Evolutionary conservation across 2,113 vertebrate species (phyloP).

Genomic region (Ciconia maguari): DNA sequence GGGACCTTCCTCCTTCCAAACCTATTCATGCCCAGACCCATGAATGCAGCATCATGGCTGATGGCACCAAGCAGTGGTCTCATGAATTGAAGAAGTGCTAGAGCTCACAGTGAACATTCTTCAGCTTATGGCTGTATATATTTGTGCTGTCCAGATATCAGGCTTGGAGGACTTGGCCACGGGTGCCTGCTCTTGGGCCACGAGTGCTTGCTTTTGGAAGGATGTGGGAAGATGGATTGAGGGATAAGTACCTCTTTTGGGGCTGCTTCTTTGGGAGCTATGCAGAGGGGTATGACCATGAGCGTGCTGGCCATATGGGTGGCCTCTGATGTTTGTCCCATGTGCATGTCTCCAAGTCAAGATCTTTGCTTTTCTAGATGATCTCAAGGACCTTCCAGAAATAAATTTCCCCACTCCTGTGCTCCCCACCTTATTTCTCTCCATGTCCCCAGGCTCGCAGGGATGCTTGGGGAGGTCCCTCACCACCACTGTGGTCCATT

Average conservation of each 20-base stretch:
- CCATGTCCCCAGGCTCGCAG: rapidly evolving
- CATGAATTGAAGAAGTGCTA: rapidly evolving
- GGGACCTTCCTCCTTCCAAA: background rate
- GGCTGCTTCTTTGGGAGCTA: background rate
- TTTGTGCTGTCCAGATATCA: background rate
- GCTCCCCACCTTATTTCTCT: background rate
- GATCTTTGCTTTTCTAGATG: background rate
- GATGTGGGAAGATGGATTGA: background rate
- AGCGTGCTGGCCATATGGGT: background rate
- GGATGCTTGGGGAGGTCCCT: background rate
- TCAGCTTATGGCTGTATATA: background rate
- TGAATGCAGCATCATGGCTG: rapidly evolving
- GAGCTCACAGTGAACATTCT: background rate
- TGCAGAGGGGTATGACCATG: background rate
- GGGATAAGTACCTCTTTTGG: background rate
- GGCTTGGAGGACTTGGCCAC: background rate
- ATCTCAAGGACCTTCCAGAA: background rate
- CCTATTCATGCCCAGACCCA: background rate
- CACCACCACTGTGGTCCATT: background rate
- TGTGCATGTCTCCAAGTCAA: rapidly evolving
- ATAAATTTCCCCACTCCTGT: background rate
- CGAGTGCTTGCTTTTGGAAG: background rate
- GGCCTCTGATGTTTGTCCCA: background rate
- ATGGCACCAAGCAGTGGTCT: rapidly evolving
- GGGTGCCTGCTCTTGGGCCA: background rate